Percentiles rank a stretch among this genome's conserved stretches.
Conservation (phyloP, 2,797 vertebrate species). For the Diceros bicornis region DNA sequence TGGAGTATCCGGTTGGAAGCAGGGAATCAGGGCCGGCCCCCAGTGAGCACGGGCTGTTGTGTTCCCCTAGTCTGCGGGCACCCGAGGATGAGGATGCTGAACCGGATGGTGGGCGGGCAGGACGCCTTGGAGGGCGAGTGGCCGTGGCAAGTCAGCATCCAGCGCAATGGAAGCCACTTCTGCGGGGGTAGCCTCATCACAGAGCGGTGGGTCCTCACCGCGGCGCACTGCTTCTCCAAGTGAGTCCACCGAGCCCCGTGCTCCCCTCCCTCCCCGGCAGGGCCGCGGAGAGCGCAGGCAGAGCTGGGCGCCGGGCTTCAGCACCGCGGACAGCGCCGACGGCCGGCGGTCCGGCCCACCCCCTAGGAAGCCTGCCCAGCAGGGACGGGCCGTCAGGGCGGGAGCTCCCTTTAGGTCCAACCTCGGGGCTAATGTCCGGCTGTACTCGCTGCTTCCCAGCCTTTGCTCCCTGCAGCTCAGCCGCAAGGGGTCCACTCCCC, state of each 20-base stretch:
- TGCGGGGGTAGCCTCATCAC: slow-evolving; percentile 91
- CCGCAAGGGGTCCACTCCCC: no score
- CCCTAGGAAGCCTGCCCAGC: not conserved
- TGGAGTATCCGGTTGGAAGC: not conserved
- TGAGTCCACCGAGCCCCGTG: slow-evolving; percentile 62
- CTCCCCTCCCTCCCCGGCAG: not conserved
- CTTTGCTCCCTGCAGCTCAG: not conserved
- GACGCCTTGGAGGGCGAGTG: slow-evolving; percentile 81
- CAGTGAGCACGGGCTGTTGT: not conserved
- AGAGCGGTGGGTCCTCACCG: slow-evolving; percentile 81
- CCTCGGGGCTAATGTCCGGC: not conserved
- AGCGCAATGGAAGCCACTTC: slow-evolving; percentile 80
- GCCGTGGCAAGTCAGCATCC: slow-evolving; percentile 87
- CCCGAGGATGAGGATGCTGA: slow-evolving; percentile 62
- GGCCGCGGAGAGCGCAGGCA: not conserved
- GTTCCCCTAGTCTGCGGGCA: slow-evolving; percentile 75
- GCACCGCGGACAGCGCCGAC: not conserved
- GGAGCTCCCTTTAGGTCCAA: not conserved
- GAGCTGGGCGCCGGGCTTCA: not conserved
- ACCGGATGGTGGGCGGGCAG: slow-evolving; percentile 84
- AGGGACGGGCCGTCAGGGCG: not conserved
- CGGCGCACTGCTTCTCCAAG: slow-evolving; percentile 85
- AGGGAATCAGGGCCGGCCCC: not conserved
- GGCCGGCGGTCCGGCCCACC: no score
- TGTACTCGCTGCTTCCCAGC: not conserved